phyloP scores from a whole-genome alignment of 2,797 vertebrate genomes.

The Phataginus tricuspis region DNA sequence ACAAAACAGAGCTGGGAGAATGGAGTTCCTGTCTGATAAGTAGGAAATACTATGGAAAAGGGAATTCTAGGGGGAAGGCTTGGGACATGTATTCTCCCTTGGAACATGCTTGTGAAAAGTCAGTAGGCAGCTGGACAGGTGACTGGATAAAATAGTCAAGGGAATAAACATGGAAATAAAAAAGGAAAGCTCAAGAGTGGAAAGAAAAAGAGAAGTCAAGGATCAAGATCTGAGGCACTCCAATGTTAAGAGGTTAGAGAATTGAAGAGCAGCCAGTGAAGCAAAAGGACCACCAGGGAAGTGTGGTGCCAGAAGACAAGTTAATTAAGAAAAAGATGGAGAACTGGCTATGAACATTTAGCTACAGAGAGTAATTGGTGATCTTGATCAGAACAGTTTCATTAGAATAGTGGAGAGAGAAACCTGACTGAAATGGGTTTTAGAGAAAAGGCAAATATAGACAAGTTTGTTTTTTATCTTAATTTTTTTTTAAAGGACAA shows the following conservation, averaged over 20 bases:
- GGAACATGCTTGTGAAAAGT: not conserved
- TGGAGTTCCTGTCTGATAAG: not conserved
- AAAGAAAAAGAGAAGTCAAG: not conserved
- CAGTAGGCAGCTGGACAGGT: not conserved
- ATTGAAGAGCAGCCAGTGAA: not conserved
- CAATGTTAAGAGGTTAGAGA: not conserved
- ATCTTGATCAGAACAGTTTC: not conserved
- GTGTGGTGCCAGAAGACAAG: not conserved
- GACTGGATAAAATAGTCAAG: not conserved
- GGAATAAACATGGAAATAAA: not conserved
- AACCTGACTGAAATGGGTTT: not conserved
- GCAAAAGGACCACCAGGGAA: not conserved
- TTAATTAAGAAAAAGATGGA: not conserved
- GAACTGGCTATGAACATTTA: not conserved
- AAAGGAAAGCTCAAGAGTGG: not conserved
- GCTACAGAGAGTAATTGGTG: not conserved
- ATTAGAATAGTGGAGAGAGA: not conserved
- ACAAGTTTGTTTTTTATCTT: not conserved
- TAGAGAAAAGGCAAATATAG: not conserved
- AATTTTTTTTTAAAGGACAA: not conserved
- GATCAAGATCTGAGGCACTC: not conserved
- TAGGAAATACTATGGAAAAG: not conserved
- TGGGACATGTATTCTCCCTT: not conserved
- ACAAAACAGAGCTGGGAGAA: not conserved
- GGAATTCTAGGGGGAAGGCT: not conserved